Evolutionary conservation across 2,113 vertebrate species (phyloP).

Genomic region (Hemiprocne comata): DNA sequence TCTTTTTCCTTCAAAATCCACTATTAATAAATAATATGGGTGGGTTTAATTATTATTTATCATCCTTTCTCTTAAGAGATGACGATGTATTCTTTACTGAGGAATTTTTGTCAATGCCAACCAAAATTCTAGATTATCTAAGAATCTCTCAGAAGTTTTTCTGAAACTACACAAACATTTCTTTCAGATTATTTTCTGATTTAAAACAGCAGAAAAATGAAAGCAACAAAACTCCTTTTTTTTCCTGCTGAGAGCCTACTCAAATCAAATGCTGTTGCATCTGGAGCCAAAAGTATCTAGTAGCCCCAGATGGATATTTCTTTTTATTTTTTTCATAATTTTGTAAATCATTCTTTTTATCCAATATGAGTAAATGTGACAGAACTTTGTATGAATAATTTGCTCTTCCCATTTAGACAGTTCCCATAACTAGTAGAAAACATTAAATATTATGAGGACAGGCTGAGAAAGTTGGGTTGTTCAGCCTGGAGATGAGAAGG

Average conservation of each 20-base stretch:
- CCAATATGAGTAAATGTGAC: neutral
- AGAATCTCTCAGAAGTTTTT: neutral
- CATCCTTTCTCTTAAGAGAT: neutral
- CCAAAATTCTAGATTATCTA: neutral
- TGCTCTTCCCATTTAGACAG: neutral
- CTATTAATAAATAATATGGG: neutral
- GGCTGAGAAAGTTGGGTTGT: no score
- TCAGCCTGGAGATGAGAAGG: no score
- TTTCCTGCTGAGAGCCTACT: neutral
- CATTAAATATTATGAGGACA: neutral
- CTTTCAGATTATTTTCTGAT: neutral
- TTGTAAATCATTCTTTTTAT: neutral
- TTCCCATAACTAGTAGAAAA: neutral
- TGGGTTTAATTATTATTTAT: neutral
- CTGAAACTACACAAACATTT: neutral
- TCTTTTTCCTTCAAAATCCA: neutral
- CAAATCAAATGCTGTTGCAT: neutral
- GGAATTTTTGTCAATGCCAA: neutral
- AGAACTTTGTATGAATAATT: neutral
- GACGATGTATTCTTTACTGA: neutral
- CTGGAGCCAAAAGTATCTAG: neutral
- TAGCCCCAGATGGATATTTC: fast-evolving
- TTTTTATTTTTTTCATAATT: neutral
- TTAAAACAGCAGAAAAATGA: neutral
- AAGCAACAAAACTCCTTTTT: neutral